Evolutionary conservation across 2,113 vertebrate species (phyloP), one percentile per base, ranked within the genome.

Genomic region (Peromyscus polionotus): DNA sequence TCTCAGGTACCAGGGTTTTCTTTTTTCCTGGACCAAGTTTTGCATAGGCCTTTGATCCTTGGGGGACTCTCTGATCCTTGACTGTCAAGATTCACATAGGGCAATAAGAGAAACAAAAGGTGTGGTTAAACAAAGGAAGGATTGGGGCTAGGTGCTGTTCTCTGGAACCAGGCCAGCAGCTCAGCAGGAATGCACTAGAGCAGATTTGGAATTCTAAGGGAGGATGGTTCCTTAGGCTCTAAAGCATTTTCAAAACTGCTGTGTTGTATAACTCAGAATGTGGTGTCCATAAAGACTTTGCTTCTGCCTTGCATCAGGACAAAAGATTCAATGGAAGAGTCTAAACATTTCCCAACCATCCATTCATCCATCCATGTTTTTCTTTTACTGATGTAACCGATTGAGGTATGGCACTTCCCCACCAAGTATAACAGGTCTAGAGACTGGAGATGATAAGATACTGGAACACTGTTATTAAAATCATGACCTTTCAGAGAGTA

Each of bases 191-290:
- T 51, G 51, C 7, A 51, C 51, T 51, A 51, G 9, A 51, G 51
- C 9, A 54, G 65, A 90, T n/a, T 19, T 6, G 36, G 31, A 13
- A 39, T 70, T 63, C 28, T 72, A 65, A 96, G n/a, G 16, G 36
- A 28, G 11, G 36, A 4, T 93, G 8, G 93, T 88, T 95, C 33
- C 75, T 91, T 92, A 65, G 19, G 5, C 59, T 88, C 28, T 36
- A 65, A 84, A 95, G 31, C 31, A 80, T 92, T 73, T 73, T 94
- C 85, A 54, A 91, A 92, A 65, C 1, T 54, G 16, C 65, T 70
- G 13, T 89, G 19, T 26, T 81, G 9, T 80, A n/a, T 48, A n/a
- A 70, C 33, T 95, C 94, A 24, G 28, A 59, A 45, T 80, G 93
- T 95, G 6, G n/a, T 96, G 3, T 70, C 77, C 1, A 24, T 84